Percentiles rank a stretch among this genome's conserved stretches.
Conservation (phyloP, 2,113 vertebrate genomes). For the Dromas ardeola region DNA sequence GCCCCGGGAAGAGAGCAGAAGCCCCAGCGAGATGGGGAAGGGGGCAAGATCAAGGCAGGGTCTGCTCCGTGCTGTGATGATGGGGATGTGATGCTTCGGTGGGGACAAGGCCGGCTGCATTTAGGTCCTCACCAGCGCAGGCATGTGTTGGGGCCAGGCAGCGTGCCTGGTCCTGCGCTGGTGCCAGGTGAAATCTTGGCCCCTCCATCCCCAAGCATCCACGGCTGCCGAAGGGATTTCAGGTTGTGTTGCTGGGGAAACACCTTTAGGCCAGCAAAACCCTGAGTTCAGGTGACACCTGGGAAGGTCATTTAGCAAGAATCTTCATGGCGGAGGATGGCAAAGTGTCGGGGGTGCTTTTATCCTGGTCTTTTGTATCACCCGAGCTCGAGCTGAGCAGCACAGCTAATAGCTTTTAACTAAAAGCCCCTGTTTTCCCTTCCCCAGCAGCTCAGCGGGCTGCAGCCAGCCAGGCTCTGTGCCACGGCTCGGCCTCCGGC, state of each 20-base stretch:
- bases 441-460: neutral
- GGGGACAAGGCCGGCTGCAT: neutral
- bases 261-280: neutral
- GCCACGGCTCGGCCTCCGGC: neutral
- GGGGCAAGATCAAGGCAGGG: neutral
- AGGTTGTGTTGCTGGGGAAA: no score
- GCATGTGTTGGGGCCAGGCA: accelerated
- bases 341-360: neutral
- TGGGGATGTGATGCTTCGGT: neutral
- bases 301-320: neutral
- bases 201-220: neutral
- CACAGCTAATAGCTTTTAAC: neutral
- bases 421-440: neutral
- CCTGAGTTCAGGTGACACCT: neutral
- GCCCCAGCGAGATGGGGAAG: accelerated
- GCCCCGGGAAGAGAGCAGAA: neutral
- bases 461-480: neutral
- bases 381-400: neutral
- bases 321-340: neutral
- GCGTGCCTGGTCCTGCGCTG: neutral
- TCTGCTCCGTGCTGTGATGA: accelerated
- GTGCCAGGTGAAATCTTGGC: neutral
- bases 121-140: neutral
- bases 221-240: accelerated
- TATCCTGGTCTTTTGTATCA: neutral